Evolutionary conservation across 2,888 invertebrate genomes (phyloP).

Genomic region (Toxonevra muliebris): DNA sequence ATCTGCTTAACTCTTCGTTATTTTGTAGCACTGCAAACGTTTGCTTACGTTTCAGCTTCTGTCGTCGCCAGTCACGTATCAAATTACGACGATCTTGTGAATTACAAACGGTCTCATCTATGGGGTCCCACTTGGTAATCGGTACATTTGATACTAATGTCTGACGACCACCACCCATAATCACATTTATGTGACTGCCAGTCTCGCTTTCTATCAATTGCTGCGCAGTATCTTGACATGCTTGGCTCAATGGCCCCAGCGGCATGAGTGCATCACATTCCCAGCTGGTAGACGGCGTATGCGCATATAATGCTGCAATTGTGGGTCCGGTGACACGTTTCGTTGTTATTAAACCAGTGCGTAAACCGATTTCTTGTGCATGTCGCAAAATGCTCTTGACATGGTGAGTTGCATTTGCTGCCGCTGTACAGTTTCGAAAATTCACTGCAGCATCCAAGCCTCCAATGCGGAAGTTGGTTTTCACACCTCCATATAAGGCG

Average conservation of each 20-base stretch:
- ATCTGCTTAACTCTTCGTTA: constrained; percentile 69
- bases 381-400: constrained; percentile 73
- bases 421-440: constrained; percentile 70
- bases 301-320: constrained; percentile 79
- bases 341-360: constrained; percentile 86
- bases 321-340: constrained; percentile 87
- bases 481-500: constrained; percentile 82
- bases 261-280: constrained; percentile 80
- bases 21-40: constrained; percentile 72
- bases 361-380: constrained; percentile 77
- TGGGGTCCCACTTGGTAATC: constrained; percentile 67
- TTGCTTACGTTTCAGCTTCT: constrained; percentile 68
- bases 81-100: constrained; percentile 79
- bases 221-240: constrained; percentile 83
- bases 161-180: constrained; percentile 87
- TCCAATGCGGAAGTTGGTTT: constrained; percentile 76
- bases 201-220: constrained; percentile 82
- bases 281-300: constrained; percentile 79
- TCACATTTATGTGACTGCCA: constrained; percentile 67
- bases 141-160: constrained; percentile 70
- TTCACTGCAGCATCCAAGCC: constrained; percentile 76
- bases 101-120: constrained; percentile 71
- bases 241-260: constrained; percentile 36
- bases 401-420: constrained; percentile 67
- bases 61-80: constrained; percentile 73